Conservation (phyloP, 2,113 vertebrate species). For the Pelecanus crispus region DNA sequence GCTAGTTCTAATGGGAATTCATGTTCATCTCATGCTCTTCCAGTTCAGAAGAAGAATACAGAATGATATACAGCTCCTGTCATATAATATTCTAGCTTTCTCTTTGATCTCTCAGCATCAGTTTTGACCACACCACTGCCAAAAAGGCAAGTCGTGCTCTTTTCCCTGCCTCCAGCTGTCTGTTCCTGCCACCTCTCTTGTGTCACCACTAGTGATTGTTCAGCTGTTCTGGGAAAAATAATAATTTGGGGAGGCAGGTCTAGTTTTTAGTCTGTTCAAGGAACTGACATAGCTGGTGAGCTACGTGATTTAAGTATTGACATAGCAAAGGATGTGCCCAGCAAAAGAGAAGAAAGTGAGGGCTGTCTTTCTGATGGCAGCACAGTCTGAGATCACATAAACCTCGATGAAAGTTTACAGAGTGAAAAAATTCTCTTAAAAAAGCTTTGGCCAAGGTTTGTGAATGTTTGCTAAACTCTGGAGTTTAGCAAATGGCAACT, state of each 20-base stretch:
- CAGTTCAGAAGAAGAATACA: constrained; percentile 2
- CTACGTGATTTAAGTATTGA: neutral
- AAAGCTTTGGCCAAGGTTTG: neutral
- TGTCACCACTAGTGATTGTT: constrained; percentile 1
- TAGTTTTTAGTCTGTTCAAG: constrained; percentile 17
- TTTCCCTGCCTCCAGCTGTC: constrained; percentile 44
- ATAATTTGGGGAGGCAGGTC: constrained; percentile 19
- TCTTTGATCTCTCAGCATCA: constrained; percentile 31
- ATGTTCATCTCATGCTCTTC: constrained; percentile 26
- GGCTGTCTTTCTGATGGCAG: neutral
- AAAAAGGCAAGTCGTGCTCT: constrained; percentile 32
- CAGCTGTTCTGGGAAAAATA: constrained; percentile 15
- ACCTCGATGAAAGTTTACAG: neutral
- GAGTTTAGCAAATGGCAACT: neutral
- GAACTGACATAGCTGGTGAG: constrained; percentile 23
- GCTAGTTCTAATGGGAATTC: constrained; percentile 36
- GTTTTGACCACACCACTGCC: constrained; percentile 35
- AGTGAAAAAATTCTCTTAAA: neutral
- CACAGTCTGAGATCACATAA: neutral
- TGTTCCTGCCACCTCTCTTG: constrained; percentile 39
- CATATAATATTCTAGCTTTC: constrained; percentile 25
- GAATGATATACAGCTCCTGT: constrained; percentile 38
- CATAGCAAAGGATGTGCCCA: neutral
- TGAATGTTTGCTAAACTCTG: neutral
- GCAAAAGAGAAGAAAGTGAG: neutral